Conservation (phyloP, 2,113 vertebrate species). For the Cichladusa arquata region DNA sequence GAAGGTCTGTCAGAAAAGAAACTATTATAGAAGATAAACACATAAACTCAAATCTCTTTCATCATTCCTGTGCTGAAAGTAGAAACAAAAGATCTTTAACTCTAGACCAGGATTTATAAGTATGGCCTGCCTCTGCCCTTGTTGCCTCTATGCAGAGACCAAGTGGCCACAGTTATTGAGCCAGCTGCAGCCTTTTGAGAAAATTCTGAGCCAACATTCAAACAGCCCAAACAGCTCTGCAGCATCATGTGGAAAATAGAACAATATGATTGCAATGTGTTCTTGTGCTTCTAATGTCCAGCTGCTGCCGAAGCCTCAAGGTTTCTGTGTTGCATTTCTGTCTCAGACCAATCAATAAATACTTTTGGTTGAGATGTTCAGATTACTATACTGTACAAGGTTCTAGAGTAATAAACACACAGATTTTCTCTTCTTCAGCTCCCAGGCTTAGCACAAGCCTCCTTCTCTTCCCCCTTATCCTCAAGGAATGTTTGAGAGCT, state of each 20-base stretch:
- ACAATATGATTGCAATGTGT: neutral
- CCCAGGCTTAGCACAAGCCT: neutral
- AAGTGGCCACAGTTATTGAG: neutral
- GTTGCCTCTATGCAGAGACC: neutral
- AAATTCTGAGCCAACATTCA: neutral
- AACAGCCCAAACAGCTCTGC: neutral
- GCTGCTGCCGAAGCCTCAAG: neutral
- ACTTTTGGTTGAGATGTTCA: neutral
- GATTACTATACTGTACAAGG: neutral
- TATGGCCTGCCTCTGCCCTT: neutral
- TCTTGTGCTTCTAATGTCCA: neutral
- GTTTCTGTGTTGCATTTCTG: neutral
- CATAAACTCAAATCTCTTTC: neutral
- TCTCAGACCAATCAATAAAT: neutral
- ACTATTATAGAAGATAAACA: neutral
- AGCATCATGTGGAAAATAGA: neutral
- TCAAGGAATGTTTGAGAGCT: fast-evolving
- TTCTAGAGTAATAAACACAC: neutral
- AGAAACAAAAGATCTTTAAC: neutral
- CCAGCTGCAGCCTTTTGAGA: neutral
- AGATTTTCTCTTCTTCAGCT: neutral
- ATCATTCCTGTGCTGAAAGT: neutral
- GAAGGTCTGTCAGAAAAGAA: neutral
- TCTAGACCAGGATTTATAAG: neutral
- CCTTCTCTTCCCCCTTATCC: fast-evolving